Evolutionary conservation across 2,888 invertebrate genomes (phyloP).

Genomic region (Apoderus coryli): DNA sequence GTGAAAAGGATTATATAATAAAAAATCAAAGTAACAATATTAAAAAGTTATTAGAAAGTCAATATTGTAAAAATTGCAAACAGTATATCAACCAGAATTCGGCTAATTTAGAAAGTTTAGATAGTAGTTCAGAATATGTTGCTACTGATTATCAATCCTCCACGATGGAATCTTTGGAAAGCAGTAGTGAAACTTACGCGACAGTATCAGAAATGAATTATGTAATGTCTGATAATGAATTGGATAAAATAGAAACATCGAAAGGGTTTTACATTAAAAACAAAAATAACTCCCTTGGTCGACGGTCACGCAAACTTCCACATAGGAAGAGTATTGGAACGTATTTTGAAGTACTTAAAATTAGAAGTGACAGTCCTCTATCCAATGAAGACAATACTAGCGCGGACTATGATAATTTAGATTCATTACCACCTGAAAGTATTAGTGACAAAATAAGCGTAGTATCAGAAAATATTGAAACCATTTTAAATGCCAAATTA

Average conservation of each 20-base stretch:
- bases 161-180: conserved; percentile 31
- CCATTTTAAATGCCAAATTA: conserved; percentile 10
- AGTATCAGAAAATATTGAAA: conserved; percentile 42
- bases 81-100: conserved; percentile 25
- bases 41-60: conserved; percentile 42
- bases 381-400: conserved; percentile 43
- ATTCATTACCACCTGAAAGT: conserved; percentile 33
- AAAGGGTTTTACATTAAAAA: conserved; percentile 28
- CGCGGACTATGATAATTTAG: conserved; percentile 32
- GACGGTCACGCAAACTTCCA: conserved; percentile 23
- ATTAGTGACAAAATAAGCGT: conserved; percentile 41
- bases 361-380: conserved; percentile 30
- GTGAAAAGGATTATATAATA: conserved; percentile 58
- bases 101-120: conserved; percentile 27
- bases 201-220: conserved; percentile 28
- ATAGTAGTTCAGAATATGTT: conserved; percentile 31
- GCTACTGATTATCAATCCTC: conserved; percentile 30
- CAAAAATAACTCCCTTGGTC: conserved; percentile 23
- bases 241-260: conserved; percentile 18
- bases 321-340: conserved; percentile 30
- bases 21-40: conserved; percentile 56
- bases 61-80: conserved; percentile 32
- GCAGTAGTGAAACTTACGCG: conserved; percentile 31
- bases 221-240: conserved; percentile 20
- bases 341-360: conserved; percentile 32